These are phyloP conservation scores for Papilio machaon DNA, from an alignment of 1,140 invertebrate genomes.

Conservation along the genomic window DNA sequence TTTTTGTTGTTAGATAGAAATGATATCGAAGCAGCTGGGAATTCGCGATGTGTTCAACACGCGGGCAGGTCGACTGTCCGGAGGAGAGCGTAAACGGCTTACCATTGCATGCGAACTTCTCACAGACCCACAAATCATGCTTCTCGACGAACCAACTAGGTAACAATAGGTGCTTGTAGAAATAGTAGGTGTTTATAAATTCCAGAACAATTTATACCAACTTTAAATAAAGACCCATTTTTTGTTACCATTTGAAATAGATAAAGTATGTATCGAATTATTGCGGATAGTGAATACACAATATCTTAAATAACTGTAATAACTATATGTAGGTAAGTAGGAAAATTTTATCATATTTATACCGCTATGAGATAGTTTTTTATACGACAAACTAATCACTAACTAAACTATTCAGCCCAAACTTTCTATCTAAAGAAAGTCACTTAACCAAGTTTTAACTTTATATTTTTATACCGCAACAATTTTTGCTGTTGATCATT, in stretches of 20 bases:
- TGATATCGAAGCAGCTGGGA: constrained; percentile 83
- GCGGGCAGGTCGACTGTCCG: constrained; percentile 86
- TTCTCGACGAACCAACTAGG: constrained; percentile 88
- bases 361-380: neutral
- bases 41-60: constrained; percentile 85
- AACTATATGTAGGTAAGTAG: too few species aligned
- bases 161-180: constrained; percentile 41
- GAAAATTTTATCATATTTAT: too few species aligned
- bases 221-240: neutral
- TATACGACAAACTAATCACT: neutral
- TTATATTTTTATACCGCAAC: neutral
- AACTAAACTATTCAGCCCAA: neutral
- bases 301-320: too few species aligned
- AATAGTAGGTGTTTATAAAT: neutral
- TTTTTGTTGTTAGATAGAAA: constrained; percentile 79
- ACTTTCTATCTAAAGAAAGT: neutral
- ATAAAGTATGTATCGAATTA: too few species aligned
- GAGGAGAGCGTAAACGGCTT: constrained; percentile 92
- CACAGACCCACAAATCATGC: constrained; percentile 89
- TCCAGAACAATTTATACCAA: neutral
- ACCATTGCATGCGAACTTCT: constrained; percentile 93
- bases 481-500: neutral
- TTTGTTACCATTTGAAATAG: too few species aligned
- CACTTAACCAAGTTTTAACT: neutral
- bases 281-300: too few species aligned